Percentiles rank a stretch among this genome's conserved stretches.
Conservation (phyloP, 1,140 invertebrate species). For the Drosophila kikkawai region DNA sequence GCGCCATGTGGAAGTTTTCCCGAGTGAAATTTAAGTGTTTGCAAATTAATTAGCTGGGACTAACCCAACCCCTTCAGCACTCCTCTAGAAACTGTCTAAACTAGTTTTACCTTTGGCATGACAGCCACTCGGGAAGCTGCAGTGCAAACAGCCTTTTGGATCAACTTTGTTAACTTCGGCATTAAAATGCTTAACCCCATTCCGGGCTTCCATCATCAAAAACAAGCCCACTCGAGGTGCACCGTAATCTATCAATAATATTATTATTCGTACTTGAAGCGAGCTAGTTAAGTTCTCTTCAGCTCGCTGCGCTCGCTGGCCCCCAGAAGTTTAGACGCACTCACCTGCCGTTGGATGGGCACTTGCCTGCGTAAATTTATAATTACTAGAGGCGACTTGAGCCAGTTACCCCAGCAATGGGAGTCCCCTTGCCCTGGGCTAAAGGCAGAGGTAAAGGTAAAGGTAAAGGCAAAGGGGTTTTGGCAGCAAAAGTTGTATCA, state of each 20-base stretch:
- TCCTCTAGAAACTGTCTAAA: conserved; percentile 31
- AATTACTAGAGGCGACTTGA: conserved; percentile 80
- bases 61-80: conserved; percentile 1
- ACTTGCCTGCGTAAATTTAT: conserved; percentile 80
- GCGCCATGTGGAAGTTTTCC: not conserved
- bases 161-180: conserved; percentile 47
- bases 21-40: not conserved
- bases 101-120: conserved; percentile 34
- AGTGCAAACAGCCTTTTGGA: conserved; percentile 46
- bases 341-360: conserved; percentile 34
- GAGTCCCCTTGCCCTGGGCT: conserved; percentile 31
- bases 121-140: conserved; percentile 30
- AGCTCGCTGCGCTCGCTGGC: conserved; percentile 36
- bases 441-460: not conserved
- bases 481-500: conserved; percentile 63
- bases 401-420: conserved; percentile 69
- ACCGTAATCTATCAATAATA: conserved; percentile 81
- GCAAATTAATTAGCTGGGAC: conserved; percentile 28
- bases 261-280: conserved; percentile 60
- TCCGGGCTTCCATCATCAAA: conserved; percentile 30
- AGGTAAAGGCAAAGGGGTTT: conserved; percentile 13
- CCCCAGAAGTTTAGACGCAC: conserved; percentile 31
- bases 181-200: conserved; percentile 55
- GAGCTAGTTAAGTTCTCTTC: conserved; percentile 41
- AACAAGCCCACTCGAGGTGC: conserved; percentile 39